Evolutionary conservation across 2,113 vertebrate species (phyloP), one percentile per base, ranked within the genome.

Genomic region (Pleuronectes platessa): DNA sequence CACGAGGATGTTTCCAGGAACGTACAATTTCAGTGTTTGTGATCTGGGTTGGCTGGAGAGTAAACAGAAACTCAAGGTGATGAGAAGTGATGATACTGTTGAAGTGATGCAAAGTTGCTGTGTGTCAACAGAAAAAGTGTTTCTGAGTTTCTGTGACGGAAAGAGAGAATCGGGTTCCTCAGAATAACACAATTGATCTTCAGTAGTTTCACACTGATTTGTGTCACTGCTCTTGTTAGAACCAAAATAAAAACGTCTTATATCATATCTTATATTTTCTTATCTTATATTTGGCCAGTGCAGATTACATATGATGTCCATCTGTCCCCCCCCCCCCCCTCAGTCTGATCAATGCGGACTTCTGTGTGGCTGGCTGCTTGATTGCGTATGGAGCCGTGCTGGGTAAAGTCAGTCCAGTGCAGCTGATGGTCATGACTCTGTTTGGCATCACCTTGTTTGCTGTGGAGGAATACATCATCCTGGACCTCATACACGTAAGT

Each of bases 321-420:
- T 10, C 55, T 63, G 2, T 72, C 26, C 0, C 0, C 26, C 61
- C 68, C 61, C 68, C 26, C 61, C 68, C 61, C 68, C 26, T 37
- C 54, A 99, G 98, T 87, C 83, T 99, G 78, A 99, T 99, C 88
- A 97, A 97, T 47, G 98, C 98, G 5, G 98, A 99, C 88, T 99
- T 99, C 94, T 98, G 97, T 2, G 97, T 97, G 89, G 98, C 95
- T 1, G 95, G 96, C 2, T 97, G 97, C 72, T 94, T 98, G 40
- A 97, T 99, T 31, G 96, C 98, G 65, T 99, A 96, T 2, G 98
- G 98, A 15, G 98, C 96, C 0, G 71, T 99, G 66, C 92, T 99
- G 64, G 98, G 98, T 35, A 99, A 98, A 91, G 95, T 96, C 86
- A 99, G 98, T 85, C 97, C 97, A 0, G 86, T 99, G 58, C 98